Percentiles rank a stretch among this genome's conserved stretches.
Evolutionary conservation across 2,797 vertebrate species (phyloP).

Genomic region (Pseudopleuronectes americanus): DNA sequence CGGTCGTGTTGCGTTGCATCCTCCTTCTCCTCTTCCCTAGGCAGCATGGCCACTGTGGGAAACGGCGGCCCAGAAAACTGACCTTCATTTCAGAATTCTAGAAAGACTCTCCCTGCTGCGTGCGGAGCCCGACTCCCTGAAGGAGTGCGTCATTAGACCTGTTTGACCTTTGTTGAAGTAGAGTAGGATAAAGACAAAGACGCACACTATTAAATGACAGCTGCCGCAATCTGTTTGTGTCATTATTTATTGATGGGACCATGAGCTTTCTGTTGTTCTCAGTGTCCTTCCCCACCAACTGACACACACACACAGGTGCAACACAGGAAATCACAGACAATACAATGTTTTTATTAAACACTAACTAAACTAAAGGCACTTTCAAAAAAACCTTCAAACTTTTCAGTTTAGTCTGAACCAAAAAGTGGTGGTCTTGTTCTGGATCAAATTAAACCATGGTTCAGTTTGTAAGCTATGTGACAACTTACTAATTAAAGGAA

Average conservation of each 20-base stretch:
- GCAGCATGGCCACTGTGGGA: slow-evolving; percentile 71
- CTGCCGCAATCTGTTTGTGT: slow-evolving; percentile 45
- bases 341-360: no score
- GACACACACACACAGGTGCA: slow-evolving; percentile 10
- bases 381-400: no score
- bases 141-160: slow-evolving; percentile 53
- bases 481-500: no score
- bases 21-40: slow-evolving; percentile 62
- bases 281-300: slow-evolving; percentile 28
- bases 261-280: slow-evolving; percentile 39
- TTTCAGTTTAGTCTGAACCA: no score
- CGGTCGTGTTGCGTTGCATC: slow-evolving; percentile 62
- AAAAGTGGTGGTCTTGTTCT: no score
- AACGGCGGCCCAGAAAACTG: slow-evolving; percentile 72
- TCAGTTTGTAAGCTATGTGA: no score
- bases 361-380: no score
- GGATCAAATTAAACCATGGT: no score
- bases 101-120: slow-evolving; percentile 44
- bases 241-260: slow-evolving; percentile 53
- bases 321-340: no score
- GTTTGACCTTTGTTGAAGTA: slow-evolving; percentile 58
- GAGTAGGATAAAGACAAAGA: slow-evolving; percentile 35
- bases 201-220: slow-evolving; percentile 33
- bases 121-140: slow-evolving; percentile 28
- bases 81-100: slow-evolving; percentile 71